Percentiles rank a stretch among this genome's conserved stretches.
phyloP scores from a whole-genome alignment of 2,113 vertebrate species.

The Henicopernis longicauda region DNA sequence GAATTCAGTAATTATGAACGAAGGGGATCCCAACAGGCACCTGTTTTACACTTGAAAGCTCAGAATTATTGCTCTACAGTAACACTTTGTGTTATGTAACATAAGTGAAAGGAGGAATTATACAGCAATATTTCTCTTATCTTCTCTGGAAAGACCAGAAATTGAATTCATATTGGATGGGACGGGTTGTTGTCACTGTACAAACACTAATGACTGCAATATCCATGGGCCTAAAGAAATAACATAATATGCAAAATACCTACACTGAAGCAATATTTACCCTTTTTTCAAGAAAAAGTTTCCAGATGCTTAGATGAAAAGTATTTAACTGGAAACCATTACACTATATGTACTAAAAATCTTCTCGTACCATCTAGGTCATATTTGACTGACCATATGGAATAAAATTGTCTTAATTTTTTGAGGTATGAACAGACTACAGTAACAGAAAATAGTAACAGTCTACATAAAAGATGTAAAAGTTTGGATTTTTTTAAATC shows the following conservation, averaged over 20 bases:
- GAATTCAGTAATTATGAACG: constrained; percentile 1
- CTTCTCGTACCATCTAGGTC: not conserved
- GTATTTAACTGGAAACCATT: not conserved
- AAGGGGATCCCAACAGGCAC: constrained; percentile 17
- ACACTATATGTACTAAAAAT: not conserved
- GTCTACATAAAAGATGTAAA: not conserved
- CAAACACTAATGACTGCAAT: not conserved
- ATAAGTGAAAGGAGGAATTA: not conserved
- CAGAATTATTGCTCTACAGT: not conserved
- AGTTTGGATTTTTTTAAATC: not conserved
- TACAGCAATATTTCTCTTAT: not conserved
- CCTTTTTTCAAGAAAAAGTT: not conserved
- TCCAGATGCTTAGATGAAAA: not conserved
- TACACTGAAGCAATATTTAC: not conserved
- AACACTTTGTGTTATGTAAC: not conserved
- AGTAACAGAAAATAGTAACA: not conserved
- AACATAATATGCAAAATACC: not conserved
- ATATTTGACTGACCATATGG: not conserved
- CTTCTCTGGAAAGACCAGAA: not conserved
- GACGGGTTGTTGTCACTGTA: not conserved
- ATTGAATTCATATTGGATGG: not conserved
- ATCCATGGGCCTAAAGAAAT: not conserved
- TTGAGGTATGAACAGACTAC: not conserved
- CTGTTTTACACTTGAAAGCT: constrained; percentile 43
- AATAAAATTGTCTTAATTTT: not conserved